Base-by-base conservation (phyloP, 2,113 vertebrate species). In the Chloropsis hardwickii region DNA sequence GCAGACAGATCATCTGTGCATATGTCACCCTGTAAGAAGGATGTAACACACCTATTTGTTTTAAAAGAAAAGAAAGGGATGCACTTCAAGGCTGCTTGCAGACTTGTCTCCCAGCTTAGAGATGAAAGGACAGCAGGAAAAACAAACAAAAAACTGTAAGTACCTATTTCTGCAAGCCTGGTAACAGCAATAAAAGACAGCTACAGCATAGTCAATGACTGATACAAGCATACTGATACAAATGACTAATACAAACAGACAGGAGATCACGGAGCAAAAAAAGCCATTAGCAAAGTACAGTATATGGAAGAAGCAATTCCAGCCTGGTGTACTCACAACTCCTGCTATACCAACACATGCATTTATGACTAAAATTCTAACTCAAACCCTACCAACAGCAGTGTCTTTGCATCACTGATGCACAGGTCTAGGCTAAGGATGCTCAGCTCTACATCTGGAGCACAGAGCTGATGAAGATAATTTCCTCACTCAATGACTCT, bases 41-140 rank as follows among this genome's bases (percentile, higher is more conserved):
- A 70, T 42, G 39, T 0, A 1, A 84, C 33, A 54, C 2, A 5
- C 3, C 4, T 0, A 28, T 39, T 72, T 35, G 67, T 31, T 69
- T 42, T 57, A 14, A 9, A 35, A 64, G 11, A 18, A 40, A 86
- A 67, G 11, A 37, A 77, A 86, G 9, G 14, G 9, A 10, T 24
- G 11, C 39, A 33, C 16, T 58, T 77, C 25, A 60, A 78, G 16
- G 51, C 24, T 78, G 27, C 47, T 33, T 35, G 13, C 20, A 82
- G 51, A 67, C 53, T 58, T 31, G 11, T 58, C 9, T 14, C 28
- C 10, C 23, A 76, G 40, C 33, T 76, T 16, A 42, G 42, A 78
- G 21, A 62, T 15, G 10, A 85, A 80, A 60, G 9, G 40, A 50
- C 21, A 79, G 39, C 5, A 57, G 22, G 16, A 39, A 42, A 60